Percentiles rank a stretch among this genome's conserved stretches.
These are phyloP conservation scores for Ambastaia sidthimunki DNA, from an alignment of 2,797 vertebrate genomes.

Conservation along the genomic window DNA sequence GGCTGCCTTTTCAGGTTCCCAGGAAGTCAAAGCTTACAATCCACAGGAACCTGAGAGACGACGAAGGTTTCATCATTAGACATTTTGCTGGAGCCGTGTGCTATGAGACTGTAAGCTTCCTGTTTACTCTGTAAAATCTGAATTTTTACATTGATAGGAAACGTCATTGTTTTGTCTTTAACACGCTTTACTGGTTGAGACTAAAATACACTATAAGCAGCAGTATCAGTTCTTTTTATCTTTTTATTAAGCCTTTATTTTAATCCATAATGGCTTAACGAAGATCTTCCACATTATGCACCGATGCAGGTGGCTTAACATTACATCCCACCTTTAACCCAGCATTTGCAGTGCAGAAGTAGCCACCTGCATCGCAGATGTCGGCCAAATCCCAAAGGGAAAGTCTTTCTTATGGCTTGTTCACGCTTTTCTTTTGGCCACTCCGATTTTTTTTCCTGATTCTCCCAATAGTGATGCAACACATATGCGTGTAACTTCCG, in stretches of 20 bases:
- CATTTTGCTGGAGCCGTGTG: conserved; percentile 99
- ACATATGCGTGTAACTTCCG: conserved; percentile 73
- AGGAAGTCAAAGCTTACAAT: conserved; percentile 94
- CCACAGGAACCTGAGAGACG: conserved; percentile 94
- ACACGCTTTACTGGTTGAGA: too few species aligned
- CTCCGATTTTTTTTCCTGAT: conserved; percentile 42
- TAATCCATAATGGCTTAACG: background rate
- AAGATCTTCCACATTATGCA: background rate
- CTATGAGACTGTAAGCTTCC: conserved; percentile 91
- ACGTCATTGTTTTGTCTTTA: background rate
- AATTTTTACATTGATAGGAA: background rate
- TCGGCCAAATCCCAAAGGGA: conserved; percentile 11
- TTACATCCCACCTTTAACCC: conserved; percentile 2
- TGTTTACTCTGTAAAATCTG: background rate
- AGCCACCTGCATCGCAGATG: conserved; percentile 42
- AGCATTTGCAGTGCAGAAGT: background rate
- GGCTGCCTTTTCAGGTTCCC: conserved; percentile 84
- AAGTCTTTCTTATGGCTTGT: conserved; percentile 21
- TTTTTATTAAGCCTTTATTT: background rate
- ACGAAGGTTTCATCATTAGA: conserved; percentile 95
- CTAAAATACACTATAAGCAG: background rate
- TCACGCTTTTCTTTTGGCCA: conserved; percentile 19
- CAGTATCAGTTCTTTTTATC: conserved; percentile 20
- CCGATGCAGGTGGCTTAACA: conserved; percentile 29
- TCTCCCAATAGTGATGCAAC: conserved; percentile 72